phyloP scores from a whole-genome alignment of 2,797 vertebrate species.

The Falco cherrug region DNA sequence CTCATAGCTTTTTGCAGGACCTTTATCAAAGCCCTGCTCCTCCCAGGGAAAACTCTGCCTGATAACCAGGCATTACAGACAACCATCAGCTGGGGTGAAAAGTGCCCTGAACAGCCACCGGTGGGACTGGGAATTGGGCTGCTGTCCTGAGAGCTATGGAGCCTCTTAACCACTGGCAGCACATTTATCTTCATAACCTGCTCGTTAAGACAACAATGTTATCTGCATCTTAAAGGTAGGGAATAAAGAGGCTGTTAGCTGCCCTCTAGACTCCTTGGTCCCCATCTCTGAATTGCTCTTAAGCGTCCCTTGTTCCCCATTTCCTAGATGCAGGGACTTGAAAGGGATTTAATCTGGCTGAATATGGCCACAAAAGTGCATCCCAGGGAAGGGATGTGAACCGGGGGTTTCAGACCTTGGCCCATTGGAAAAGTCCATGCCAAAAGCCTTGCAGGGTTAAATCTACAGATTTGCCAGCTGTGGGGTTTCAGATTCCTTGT shows the following conservation, averaged over 20 bases:
- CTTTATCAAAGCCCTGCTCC: not conserved
- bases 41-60: not conserved
- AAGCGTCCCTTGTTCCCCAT: not conserved
- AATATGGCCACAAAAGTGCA: rapidly evolving
- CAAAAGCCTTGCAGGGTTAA: not conserved
- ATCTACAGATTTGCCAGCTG: rapidly evolving
- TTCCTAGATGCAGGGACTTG: not conserved
- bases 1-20: not conserved
- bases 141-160: not conserved
- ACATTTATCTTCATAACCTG: not conserved
- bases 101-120: not conserved
- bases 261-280: not conserved
- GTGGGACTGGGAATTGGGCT: not conserved
- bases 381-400: not conserved
- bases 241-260: not conserved
- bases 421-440: not conserved
- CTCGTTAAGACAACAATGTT: not conserved
- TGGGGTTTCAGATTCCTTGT: not conserved
- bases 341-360: not conserved
- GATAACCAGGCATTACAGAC: not conserved
- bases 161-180: not conserved
- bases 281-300: not conserved
- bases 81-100: not conserved
- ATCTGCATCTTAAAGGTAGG: not conserved
- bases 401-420: not conserved